Percentiles rank a stretch among this genome's conserved stretches.
Conservation (phyloP, 2,113 vertebrate species). For the Haliaeetus leucogaster region DNA sequence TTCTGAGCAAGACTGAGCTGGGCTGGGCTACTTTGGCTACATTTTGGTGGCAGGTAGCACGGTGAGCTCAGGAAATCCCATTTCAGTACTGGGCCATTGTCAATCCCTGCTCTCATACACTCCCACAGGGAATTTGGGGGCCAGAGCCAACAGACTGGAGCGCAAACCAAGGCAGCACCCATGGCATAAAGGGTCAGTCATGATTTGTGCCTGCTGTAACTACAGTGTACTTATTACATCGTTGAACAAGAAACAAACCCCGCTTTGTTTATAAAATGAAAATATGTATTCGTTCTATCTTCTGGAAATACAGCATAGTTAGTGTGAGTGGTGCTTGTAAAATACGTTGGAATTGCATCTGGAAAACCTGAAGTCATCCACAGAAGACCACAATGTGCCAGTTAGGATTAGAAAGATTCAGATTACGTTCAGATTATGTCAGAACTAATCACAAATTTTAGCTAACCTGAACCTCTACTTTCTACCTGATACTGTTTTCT, state of each 20-base stretch:
- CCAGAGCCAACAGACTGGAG: background rate
- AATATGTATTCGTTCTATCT: background rate
- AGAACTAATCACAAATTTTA: background rate
- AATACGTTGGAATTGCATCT: background rate
- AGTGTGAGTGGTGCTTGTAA: background rate
- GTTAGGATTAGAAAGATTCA: background rate
- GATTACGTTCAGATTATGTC: background rate
- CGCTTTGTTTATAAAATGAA: background rate
- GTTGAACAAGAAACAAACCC: background rate
- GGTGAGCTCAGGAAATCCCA: background rate
- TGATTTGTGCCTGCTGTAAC: background rate
- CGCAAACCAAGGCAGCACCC: background rate
- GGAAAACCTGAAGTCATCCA: background rate
- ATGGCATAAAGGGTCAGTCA: background rate
- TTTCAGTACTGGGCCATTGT: background rate
- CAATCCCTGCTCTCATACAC: background rate
- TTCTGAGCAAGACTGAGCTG: background rate
- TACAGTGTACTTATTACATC: fast-evolving
- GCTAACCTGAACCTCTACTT: background rate
- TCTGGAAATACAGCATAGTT: background rate
- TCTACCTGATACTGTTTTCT: background rate
- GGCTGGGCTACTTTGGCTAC: background rate
- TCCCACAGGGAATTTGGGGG: background rate
- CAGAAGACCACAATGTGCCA: background rate
- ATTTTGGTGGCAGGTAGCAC: background rate